Conservation (phyloP, 64 coral and sea anemone genomes). For the Actinia equina region DNA sequence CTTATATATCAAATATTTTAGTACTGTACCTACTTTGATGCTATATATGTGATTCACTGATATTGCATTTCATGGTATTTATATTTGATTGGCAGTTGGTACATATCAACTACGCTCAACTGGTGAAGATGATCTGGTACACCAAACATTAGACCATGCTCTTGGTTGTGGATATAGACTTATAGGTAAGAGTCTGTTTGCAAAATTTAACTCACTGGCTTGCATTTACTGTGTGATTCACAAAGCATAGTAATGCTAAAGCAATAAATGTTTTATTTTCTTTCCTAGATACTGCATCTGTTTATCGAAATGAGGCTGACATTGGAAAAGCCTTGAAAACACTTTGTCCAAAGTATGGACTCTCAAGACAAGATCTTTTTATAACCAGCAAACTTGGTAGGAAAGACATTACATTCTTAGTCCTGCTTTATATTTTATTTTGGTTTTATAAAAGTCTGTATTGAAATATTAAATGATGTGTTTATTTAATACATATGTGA, state of each 20-base stretch:
- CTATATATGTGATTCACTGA: too few species aligned
- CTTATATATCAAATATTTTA: too few species aligned
- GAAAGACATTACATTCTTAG: not conserved
- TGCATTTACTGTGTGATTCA: not conserved
- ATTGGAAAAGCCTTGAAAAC: slow-evolving; percentile 66
- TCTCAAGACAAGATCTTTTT: slow-evolving; percentile 77
- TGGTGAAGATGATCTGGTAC: slow-evolving; percentile 36
- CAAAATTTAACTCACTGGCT: too few species aligned
- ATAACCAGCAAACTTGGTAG: slow-evolving; percentile 91
- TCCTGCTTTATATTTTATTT: not conserved
- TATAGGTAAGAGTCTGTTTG: slow-evolving; percentile 45
- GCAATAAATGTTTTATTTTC: not conserved
- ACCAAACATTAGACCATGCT: slow-evolving; percentile 61
- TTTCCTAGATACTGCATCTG: slow-evolving; percentile 74
- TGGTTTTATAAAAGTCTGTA: not conserved
- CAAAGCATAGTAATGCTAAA: too few species aligned
- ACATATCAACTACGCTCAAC: slow-evolving; percentile 58
- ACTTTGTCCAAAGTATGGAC: slow-evolving; percentile 68
- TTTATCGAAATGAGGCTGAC: slow-evolving; percentile 76
- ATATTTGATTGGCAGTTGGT: slow-evolving; percentile 53
- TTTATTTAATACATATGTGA: not conserved
- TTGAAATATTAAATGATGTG: not conserved
- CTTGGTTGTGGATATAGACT: slow-evolving; percentile 73
- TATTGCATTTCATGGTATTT: too few species aligned
- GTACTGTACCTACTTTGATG: too few species aligned